These are phyloP conservation scores for Drusus annulatus DNA, from an alignment of 1,140 invertebrate species.

Conservation along the genomic window DNA sequence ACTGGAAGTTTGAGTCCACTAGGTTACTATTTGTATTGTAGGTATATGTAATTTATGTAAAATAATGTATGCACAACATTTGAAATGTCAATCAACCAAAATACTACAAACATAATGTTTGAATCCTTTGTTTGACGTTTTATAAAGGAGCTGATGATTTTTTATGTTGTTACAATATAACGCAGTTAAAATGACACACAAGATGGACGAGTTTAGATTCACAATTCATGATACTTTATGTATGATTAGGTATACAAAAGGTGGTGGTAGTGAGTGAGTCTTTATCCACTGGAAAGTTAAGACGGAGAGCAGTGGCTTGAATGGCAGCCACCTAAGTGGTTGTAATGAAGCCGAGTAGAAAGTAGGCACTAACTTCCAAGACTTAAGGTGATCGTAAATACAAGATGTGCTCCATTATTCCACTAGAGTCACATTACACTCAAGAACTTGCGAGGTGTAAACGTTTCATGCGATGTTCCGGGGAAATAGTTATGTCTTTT, in stretches of 20 bases:
- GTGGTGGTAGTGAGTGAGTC: neutral
- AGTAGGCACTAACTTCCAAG: constrained; percentile 15
- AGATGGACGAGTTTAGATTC: too few species aligned
- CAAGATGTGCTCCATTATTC: constrained; percentile 37
- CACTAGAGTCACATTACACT: constrained; percentile 21
- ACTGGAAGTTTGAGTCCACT: too few species aligned
- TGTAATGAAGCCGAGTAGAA: constrained; percentile 14
- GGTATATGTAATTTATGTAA: too few species aligned
- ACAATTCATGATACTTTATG: too few species aligned
- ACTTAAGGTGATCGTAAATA: constrained; percentile 35
- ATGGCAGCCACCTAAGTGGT: constrained; percentile 28
- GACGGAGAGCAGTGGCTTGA: neutral
- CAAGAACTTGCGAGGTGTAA: constrained; percentile 21
- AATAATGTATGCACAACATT: too few species aligned
- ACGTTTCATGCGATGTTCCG: constrained; percentile 23
- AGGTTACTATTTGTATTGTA: too few species aligned
- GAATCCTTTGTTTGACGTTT: too few species aligned
- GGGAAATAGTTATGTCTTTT: neutral
- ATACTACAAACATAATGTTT: too few species aligned
- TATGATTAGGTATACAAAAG: neutral
- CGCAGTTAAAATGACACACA: too few species aligned
- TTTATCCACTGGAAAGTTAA: constrained; percentile 1
- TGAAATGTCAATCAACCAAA: too few species aligned
- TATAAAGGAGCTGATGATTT: too few species aligned
- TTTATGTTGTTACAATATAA: too few species aligned